These are phyloP conservation scores for Merodon equestris DNA, from an alignment of 2,888 invertebrate genomes.

Conservation along the genomic window DNA sequence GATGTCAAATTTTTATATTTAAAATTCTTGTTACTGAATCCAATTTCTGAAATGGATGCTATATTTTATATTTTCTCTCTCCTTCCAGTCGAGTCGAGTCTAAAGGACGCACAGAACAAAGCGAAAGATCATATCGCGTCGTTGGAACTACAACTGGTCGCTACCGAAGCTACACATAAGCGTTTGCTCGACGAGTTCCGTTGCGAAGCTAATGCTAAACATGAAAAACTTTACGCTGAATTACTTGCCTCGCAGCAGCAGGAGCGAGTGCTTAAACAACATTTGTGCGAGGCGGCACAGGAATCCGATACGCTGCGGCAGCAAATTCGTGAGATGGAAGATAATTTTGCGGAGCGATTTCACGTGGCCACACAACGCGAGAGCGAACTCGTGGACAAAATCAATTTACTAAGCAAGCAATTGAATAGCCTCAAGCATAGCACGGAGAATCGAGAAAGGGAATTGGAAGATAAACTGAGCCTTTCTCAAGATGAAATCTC, in stretches of 20 bases:
- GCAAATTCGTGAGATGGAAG: slow-evolving; percentile 73
- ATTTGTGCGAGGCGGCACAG: slow-evolving; percentile 72
- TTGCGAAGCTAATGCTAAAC: slow-evolving; percentile 72
- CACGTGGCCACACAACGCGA: slow-evolving; percentile 73
- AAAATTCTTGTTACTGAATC: not conserved
- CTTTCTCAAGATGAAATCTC: slow-evolving; percentile 77
- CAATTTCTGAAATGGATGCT: too few relatives aligned
- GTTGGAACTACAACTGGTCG: slow-evolving; percentile 73
- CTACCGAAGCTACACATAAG: slow-evolving; percentile 73
- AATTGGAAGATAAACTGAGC: slow-evolving; percentile 76
- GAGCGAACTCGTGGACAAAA: slow-evolving; percentile 74
- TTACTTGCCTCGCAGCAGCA: slow-evolving; percentile 77
- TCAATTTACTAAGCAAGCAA: slow-evolving; percentile 75
- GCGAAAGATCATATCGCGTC: slow-evolving; percentile 74
- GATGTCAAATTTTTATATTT: not conserved
- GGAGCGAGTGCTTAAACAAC: slow-evolving; percentile 73
- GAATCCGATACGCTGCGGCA: slow-evolving; percentile 74
- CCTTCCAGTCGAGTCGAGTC: slow-evolving; percentile 81
- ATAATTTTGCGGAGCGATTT: slow-evolving; percentile 72
- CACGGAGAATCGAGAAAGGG: slow-evolving; percentile 75
- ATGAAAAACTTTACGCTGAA: slow-evolving; percentile 75
- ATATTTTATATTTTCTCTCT: slow-evolving; percentile 14
- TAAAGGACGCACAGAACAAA: slow-evolving; percentile 76
- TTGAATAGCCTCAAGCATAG: slow-evolving; percentile 73
- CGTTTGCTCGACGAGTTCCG: slow-evolving; percentile 73